A percentile compares a stretch with the other conserved stretches of the same genome.
Evolutionary conservation across 2,797 vertebrate species (phyloP).

Genomic region (Nyctibius grandis): DNA sequence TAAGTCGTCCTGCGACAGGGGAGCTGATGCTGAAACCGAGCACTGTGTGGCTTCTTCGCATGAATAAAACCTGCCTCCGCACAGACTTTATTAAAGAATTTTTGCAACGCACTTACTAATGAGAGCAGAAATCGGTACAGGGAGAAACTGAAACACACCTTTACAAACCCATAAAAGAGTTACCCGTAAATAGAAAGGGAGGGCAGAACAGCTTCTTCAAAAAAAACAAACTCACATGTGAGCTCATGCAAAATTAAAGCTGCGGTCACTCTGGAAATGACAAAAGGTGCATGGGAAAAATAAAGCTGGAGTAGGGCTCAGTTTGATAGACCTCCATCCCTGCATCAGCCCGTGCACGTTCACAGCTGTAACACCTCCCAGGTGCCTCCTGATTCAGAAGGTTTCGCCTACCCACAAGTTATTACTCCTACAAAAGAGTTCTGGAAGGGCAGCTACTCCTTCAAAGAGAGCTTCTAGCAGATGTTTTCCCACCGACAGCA

Average conservation of each 20-base stretch:
- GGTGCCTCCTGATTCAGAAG: background rate
- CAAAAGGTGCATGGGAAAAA: background rate
- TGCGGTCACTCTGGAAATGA: background rate
- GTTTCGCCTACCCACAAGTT: background rate
- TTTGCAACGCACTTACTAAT: background rate
- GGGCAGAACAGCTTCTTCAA: background rate
- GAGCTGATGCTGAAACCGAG: background rate
- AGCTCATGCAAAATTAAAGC: background rate
- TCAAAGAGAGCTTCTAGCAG: slow-evolving; percentile 12
- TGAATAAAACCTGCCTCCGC: background rate
- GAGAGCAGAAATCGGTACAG: fast-evolving
- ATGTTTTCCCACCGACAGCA: slow-evolving; percentile 9
- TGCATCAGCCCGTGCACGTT: background rate
- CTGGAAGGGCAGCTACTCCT: slow-evolving; percentile 34
- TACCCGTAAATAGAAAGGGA: background rate
- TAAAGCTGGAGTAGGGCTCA: background rate
- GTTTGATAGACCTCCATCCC: background rate
- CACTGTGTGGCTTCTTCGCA: background rate
- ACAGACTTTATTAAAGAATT: background rate
- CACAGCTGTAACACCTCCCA: background rate
- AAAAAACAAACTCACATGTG: background rate
- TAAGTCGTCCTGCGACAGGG: background rate
- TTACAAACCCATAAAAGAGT: background rate
- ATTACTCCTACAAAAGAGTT: background rate
- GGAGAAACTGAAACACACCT: background rate